Base-by-base conservation (phyloP, 1,140 invertebrate species). In the Liolophura sinensis region DNA sequence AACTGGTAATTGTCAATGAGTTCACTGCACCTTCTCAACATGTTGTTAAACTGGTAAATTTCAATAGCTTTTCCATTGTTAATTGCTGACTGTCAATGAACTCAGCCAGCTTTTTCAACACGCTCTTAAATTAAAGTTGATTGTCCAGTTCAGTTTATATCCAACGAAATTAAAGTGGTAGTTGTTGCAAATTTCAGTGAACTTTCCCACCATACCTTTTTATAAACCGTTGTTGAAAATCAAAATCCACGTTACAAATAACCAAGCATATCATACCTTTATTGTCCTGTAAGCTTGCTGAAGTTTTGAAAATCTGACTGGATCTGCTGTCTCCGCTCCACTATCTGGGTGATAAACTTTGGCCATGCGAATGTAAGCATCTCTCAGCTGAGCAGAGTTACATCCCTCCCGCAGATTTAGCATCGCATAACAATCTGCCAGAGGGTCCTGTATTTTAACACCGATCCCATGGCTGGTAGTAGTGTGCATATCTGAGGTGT, bases 311-410 rank as follows among this genome's bases (percentile, higher is more conserved):
- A 95, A 95, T 83, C 90, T 91, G 9, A 87, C 83, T 40, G 87
- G 85, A 83, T 89, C 86, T 20, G 92, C 90, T 71, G 91, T 87
- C 3, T 69, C 31, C 3, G 86, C 87, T 11, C 89, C 88, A 61
- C 91, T 91, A 75, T 95, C 93, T 0, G 93, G 93, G 86, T 95
- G 93, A 81, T 89, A 93, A 68, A 87, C 87, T 81, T 94, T 94
- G 0, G 90, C 92, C 25, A 93, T 79, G 64, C 89, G 81, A 24
- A 94, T 83, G 78, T 93, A 95, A 47, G 92, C 89, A 54, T 87
- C 75, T 67, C 90, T 86, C 9, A 93, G 87, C 40, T 88, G 88
- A 77, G 91, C 89, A 80, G 92, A 89, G 67, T 91, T 89, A 59
- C 90, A 90, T 51, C 89, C 84, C 73, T 89, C 86, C 20, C 88